These are phyloP conservation scores for Uropsilus gracilis DNA, from an alignment of 2,113 vertebrate species.

Conservation along the genomic window DNA sequence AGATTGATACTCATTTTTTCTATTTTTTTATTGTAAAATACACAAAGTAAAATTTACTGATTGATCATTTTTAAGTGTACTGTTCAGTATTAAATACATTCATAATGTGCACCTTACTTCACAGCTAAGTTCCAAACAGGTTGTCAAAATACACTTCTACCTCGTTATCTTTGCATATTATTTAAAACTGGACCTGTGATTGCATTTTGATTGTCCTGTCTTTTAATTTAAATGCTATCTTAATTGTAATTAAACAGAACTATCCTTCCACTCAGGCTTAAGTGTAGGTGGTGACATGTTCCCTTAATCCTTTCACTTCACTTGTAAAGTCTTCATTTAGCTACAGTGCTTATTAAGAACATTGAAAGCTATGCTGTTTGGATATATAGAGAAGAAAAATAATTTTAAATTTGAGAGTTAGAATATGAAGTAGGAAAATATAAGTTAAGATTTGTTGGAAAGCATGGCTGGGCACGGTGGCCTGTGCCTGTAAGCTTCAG, in stretches of 20 bases:
- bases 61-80: no score
- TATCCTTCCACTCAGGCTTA: background rate
- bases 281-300: background rate
- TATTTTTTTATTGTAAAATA: no score
- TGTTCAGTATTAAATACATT: no score
- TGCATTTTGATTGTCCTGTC: background rate
- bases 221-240: background rate
- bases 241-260: background rate
- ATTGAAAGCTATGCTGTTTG: background rate
- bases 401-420: background rate
- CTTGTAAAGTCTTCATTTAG: background rate
- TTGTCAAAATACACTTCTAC: background rate
- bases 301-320: background rate
- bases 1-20: no score
- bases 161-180: background rate
- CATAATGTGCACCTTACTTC: background rate
- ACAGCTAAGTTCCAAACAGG: background rate
- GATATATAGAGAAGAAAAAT: background rate
- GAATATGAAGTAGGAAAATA: constrained; percentile 33
- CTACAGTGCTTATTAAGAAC: background rate
- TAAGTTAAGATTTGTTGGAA: constrained; percentile 2
- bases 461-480: no score
- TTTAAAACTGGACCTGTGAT: background rate
- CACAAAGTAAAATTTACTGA: no score
- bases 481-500: no score